Conservation (phyloP, 2,113 vertebrate species). For the Phasianus colchicus region DNA sequence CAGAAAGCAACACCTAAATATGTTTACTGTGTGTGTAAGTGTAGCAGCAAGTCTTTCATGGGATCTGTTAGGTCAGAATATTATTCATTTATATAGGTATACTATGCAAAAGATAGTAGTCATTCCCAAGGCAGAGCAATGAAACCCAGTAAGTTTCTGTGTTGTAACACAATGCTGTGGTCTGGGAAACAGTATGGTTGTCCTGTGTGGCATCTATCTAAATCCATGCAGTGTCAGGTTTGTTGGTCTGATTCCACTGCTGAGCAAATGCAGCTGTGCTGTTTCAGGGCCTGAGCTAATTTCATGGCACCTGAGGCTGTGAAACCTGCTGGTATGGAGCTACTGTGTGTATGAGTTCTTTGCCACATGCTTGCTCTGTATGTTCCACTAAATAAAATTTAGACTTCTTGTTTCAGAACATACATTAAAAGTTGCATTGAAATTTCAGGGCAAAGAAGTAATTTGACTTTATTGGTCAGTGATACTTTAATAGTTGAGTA, state of each 20-base stretch:
- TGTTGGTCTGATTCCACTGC: not conserved
- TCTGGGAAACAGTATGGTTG: not conserved
- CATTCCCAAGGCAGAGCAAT: not conserved
- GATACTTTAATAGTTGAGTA: not conserved
- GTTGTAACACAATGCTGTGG: not conserved
- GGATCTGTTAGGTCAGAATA: not conserved
- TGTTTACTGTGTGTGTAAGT: not conserved
- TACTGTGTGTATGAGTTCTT: not conserved
- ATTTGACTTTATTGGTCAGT: not conserved
- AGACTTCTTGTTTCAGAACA: not conserved
- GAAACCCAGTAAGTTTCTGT: not conserved
- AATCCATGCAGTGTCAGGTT: rapidly evolving
- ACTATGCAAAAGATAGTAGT: not conserved
- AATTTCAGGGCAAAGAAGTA: not conserved
- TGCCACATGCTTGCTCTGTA: not conserved
- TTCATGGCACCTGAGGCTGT: not conserved
- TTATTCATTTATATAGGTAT: not conserved
- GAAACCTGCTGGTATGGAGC: not conserved
- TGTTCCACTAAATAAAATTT: not conserved
- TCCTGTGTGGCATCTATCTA: not conserved
- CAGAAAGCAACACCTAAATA: not conserved
- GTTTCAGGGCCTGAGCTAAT: not conserved
- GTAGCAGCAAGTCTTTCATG: not conserved
- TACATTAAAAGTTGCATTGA: not conserved
- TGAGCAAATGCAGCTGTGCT: not conserved